Percentiles rank a stretch among this genome's conserved stretches.
These are phyloP conservation scores for Hydraecia micacea DNA, from an alignment of 2,888 invertebrate genomes.

Conservation along the genomic window DNA sequence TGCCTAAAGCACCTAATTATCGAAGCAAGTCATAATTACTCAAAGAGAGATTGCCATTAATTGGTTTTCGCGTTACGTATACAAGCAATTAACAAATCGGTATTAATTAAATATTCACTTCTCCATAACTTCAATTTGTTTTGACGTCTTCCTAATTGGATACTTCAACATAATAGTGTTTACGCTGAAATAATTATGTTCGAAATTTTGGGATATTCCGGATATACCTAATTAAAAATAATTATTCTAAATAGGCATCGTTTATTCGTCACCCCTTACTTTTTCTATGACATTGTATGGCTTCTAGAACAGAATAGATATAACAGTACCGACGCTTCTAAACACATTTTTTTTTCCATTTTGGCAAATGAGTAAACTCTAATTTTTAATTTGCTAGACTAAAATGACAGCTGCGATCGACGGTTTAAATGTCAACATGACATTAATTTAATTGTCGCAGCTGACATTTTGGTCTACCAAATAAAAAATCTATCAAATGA, in stretches of 20 bases:
- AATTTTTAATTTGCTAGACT: too few relatives aligned
- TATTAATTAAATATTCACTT: constrained; percentile 50
- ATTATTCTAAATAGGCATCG: background rate
- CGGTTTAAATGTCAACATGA: too few relatives aligned
- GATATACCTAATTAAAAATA: background rate
- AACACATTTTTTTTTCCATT: too few relatives aligned
- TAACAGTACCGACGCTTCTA: background rate
- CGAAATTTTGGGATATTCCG: background rate
- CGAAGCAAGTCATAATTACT: constrained; percentile 28
- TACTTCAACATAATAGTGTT: constrained; percentile 44
- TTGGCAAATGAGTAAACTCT: too few relatives aligned
- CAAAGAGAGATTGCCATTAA: constrained; percentile 28
- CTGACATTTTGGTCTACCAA: too few relatives aligned
- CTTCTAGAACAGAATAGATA: background rate
- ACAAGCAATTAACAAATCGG: constrained; percentile 38
- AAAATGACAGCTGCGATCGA: too few relatives aligned
- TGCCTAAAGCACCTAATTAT: constrained; percentile 11
- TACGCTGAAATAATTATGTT: constrained; percentile 20
- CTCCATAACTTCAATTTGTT: constrained; percentile 47
- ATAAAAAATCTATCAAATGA: too few relatives aligned
- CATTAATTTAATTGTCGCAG: too few relatives aligned
- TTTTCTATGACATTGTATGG: background rate
- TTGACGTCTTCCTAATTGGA: constrained; percentile 52
- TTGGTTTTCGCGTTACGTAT: constrained; percentile 21
- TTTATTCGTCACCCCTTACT: background rate